A percentile compares a stretch with the other conserved stretches of the same genome.
Evolutionary conservation across 2,113 vertebrate genomes (phyloP).

Genomic region (Lanius collurio): DNA sequence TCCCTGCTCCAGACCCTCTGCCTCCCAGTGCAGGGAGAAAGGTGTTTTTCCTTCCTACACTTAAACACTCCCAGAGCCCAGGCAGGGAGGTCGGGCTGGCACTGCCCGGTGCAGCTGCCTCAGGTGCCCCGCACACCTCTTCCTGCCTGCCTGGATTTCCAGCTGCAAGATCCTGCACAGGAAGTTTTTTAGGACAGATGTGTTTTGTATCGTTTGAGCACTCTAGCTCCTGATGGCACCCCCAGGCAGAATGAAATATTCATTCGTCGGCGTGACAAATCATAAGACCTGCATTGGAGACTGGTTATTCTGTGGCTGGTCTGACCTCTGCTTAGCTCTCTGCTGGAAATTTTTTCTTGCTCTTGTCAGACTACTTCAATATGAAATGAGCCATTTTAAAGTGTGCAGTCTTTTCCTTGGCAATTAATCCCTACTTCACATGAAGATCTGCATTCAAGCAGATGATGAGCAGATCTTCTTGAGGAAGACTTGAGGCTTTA

Average conservation of each 20-base stretch:
- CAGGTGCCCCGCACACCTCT: accelerated
- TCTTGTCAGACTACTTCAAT: not conserved
- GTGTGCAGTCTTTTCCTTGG: not conserved
- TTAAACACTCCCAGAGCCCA: accelerated
- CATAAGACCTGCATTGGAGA: not conserved
- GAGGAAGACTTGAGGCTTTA: not conserved
- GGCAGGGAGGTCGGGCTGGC: not conserved
- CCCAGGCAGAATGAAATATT: not conserved
- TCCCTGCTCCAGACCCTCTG: not conserved
- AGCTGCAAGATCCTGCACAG: not conserved
- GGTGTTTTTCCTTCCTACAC: not conserved
- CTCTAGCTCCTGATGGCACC: not conserved
- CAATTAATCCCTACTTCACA: not conserved
- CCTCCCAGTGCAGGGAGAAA: not conserved
- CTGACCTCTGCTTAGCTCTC: not conserved
- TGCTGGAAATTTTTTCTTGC: not conserved
- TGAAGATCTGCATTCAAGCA: not conserved
- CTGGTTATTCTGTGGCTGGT: not conserved
- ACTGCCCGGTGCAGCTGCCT: accelerated
- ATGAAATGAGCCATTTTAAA: not conserved
- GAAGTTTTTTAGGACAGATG: not conserved
- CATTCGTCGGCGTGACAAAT: accelerated
- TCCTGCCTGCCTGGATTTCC: not conserved
- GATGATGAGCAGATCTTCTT: not conserved
- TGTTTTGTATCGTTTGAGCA: not conserved